Evolutionary conservation across 1,140 invertebrate genomes (phyloP).

Genomic region (Drosophila ogumai): DNA sequence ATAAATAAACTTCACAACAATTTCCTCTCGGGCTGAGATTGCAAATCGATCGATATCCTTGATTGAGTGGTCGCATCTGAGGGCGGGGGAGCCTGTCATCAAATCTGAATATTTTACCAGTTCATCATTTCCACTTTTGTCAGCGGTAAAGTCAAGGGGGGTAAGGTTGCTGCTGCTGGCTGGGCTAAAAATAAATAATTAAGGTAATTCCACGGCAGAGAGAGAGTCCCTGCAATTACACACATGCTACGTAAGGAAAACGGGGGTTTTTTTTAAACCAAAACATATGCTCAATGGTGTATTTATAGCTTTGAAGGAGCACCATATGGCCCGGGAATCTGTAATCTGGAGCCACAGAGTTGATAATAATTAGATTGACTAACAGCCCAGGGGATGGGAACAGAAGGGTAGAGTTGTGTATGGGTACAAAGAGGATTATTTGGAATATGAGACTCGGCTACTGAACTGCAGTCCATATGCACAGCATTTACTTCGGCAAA

Average conservation of each 20-base stretch:
- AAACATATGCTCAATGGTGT: constrained; percentile 30
- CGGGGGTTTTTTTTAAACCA: neutral
- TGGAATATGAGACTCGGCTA: neutral
- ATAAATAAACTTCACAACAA: constrained; percentile 56
- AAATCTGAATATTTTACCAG: constrained; percentile 50
- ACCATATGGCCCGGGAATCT: constrained; percentile 14
- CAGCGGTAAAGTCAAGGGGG: neutral
- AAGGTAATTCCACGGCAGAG: constrained; percentile 19
- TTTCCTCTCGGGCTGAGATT: constrained; percentile 39
- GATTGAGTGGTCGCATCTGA: constrained; percentile 22
- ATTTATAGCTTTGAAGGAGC: constrained; percentile 20
- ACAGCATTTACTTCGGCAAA: constrained; percentile 6
- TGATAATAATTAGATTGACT: constrained; percentile 49
- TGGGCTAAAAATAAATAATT: constrained; percentile 58
- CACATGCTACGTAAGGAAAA: neutral
- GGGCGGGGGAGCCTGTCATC: constrained; percentile 9
- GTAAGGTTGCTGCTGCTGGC: neutral
- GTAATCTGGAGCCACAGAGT: constrained; percentile 13
- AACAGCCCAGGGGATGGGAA: neutral
- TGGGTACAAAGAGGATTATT: constrained; percentile 9
- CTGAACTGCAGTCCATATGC: constrained; percentile 20
- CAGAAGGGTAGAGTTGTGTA: neutral
- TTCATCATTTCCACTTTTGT: constrained; percentile 45
- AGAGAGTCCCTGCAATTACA: constrained; percentile 13
- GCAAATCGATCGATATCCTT: constrained; percentile 54